Base-by-base conservation (phyloP, 2,888 invertebrate species). In the Synergus gifuensis region DNA sequence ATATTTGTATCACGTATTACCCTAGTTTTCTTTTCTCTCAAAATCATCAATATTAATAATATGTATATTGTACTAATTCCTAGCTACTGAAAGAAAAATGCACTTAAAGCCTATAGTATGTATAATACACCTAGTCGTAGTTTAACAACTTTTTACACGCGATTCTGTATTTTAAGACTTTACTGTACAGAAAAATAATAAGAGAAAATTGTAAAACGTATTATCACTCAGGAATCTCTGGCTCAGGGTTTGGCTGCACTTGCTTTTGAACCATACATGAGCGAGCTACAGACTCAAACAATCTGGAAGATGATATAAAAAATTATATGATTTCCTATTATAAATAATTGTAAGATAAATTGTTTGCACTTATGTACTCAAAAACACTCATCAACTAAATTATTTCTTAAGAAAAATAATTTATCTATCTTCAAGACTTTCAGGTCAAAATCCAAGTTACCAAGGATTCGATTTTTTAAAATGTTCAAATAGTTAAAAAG, bases 211-310 rank as follows among this genome's bases (percentile, higher is more conserved):
- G 86, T 83, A 85, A 89, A 90, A 88, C 88, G 86, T 89, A 88
- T 90, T 93, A 93, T 94, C 94, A 95, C 94, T 96, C 96, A 90
- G 94, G 93, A 92, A 95, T 93, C 88, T 95, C 96, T 83, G 94
- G 93, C 88, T 96, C 96, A 78, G 94, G 94, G 85, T 93, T 93
- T 92, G 93, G 94, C 91, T 93, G 94, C 86, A 94, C 94, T 87
- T 96, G 95, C 92, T 97, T 97, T 90, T 96, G 96, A 62, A 96
- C 96, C 95, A 98, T 97, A 93, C 98, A 99, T 0, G 98, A 98
- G 83, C 98, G 95, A 36, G 99, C 99, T 84, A 99, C 98, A 2
- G 98, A 98, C 91, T 98, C 98, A 92, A 98, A 98, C 89, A 99
- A 94, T 91, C 98, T 98, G 92, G 67, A 93, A 93, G 84, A 82